A percentile compares a stretch with the other conserved stretches of the same genome.
Conservation (phyloP, 53 echinoderm and acorn worm species). For the Mesocentrotus franciscanus region DNA sequence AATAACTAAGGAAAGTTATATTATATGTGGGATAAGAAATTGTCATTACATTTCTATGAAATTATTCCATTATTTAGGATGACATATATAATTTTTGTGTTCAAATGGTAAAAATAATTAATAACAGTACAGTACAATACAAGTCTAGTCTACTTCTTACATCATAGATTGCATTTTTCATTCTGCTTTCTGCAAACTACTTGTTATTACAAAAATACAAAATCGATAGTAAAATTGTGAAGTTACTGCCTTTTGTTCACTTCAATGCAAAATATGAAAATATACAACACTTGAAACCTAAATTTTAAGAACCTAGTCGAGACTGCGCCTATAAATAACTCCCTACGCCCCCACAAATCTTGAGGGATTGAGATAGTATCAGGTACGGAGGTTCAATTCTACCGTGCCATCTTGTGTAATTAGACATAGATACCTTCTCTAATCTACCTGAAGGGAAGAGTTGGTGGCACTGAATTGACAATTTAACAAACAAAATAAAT, state of each 20-base stretch:
- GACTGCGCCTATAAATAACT: slow-evolving; percentile 9
- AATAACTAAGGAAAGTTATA: too few relatives aligned
- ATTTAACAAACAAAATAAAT: not conserved
- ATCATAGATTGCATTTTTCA: too few relatives aligned
- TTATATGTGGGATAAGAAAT: too few relatives aligned
- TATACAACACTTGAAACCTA: not conserved
- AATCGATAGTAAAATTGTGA: not conserved
- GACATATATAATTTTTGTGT: too few relatives aligned
- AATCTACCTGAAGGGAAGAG: not conserved
- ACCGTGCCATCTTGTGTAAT: not conserved
- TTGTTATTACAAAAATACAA: too few relatives aligned
- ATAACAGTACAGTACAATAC: too few relatives aligned
- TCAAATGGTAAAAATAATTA: too few relatives aligned
- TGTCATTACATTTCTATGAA: too few relatives aligned
- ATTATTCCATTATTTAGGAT: too few relatives aligned
- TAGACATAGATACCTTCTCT: not conserved
- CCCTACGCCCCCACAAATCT: slow-evolving; percentile 14
- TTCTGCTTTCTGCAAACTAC: too few relatives aligned
- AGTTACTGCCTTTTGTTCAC: not conserved
- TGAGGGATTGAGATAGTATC: not conserved
- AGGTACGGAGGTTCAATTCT: not conserved
- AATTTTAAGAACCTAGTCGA: not conserved
- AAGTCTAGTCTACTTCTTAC: too few relatives aligned
- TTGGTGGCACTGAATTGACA: not conserved
- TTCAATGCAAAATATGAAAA: not conserved